Evolutionary conservation across 2,797 vertebrate species (phyloP).

Genomic region (Anableps anableps): DNA sequence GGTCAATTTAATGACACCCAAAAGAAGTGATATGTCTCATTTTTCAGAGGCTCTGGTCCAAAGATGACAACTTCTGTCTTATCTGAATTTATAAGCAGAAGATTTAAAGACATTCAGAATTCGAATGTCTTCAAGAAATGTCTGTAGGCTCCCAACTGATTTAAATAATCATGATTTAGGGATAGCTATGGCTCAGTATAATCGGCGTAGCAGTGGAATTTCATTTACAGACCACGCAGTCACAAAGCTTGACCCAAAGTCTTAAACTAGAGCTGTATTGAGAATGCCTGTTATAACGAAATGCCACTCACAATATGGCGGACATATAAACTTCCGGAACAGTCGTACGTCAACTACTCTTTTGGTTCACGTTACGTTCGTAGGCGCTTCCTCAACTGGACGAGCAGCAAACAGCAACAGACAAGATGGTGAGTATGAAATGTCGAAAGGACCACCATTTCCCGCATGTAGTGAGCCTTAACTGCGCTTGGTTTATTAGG

Average conservation of each 20-base stretch:
- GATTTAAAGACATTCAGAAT: too few species aligned
- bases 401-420: conserved; percentile 67
- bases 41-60: too few species aligned
- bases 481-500: not conserved
- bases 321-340: not conserved
- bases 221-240: not conserved
- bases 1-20: too few species aligned
- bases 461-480: not conserved
- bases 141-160: not conserved
- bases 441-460: conserved; percentile 36
- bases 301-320: conserved; percentile 2
- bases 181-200: not conserved
- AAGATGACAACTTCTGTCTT: too few species aligned
- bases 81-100: too few species aligned
- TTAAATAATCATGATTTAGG: not conserved
- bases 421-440: conserved; percentile 85
- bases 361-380: conserved; percentile 25
- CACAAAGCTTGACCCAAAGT: not conserved
- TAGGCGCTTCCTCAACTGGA: conserved; percentile 72
- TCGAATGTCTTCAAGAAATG: too few species aligned
- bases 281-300: not conserved
- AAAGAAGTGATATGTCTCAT: too few species aligned
- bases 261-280: not conserved
- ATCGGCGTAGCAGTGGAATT: not conserved
- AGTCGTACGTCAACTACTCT: not conserved